phyloP scores from a whole-genome alignment of 92 coral and sea anemone species.

The Zoanthus sansibaricus region DNA sequence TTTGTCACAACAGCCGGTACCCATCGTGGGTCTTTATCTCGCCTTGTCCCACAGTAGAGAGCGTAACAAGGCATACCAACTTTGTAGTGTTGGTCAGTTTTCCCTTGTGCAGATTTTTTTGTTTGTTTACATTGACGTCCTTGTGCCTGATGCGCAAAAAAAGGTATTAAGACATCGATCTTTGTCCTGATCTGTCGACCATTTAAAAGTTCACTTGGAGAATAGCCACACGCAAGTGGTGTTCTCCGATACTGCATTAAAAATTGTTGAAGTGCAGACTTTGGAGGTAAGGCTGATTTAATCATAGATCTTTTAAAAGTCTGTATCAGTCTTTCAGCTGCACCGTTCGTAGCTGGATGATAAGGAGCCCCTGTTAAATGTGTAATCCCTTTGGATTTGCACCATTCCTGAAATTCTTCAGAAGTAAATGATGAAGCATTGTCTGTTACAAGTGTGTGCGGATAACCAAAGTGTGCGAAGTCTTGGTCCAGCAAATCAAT shows the following conservation, averaged over 20 bases:
- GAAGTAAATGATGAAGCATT: no score
- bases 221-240: no score
- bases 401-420: no score
- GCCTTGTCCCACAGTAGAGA: conserved; percentile 44
- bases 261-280: no score
- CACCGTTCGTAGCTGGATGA: no score
- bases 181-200: no score
- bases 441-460: not conserved
- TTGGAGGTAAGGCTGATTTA: no score
- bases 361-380: no score
- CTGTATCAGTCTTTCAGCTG: not conserved
- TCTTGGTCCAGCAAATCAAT: not conserved
- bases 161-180: no score
- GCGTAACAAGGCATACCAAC: conserved; percentile 40
- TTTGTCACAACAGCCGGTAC: conserved; percentile 38
- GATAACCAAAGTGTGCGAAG: not conserved
- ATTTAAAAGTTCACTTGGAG: no score
- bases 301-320: not conserved
- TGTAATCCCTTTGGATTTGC: no score
- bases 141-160: no score
- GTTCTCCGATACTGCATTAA: not conserved
- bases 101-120: conserved; percentile 22
- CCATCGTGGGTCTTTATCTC: conserved; percentile 49
- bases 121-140: not conserved
- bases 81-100: conserved; percentile 18